A percentile compares a stretch with the other conserved stretches of the same genome.
Evolutionary conservation across 2,888 invertebrate species (phyloP).

Genomic region (Monochamus alternatus): DNA sequence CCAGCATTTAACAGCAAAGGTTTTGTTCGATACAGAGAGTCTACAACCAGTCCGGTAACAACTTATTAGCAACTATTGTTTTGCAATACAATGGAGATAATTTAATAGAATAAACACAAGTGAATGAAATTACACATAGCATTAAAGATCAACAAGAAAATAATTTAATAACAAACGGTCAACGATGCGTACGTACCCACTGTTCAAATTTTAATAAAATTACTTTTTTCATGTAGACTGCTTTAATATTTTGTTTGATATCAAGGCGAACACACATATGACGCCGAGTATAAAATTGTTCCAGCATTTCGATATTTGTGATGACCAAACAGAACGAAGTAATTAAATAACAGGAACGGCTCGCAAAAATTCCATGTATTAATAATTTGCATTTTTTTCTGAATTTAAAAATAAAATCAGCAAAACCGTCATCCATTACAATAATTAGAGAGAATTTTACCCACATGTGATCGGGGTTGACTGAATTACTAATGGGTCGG

Average conservation of each 20-base stretch:
- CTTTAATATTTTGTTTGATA: constrained; percentile 53
- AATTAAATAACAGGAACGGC: constrained; percentile 56
- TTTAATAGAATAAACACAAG: constrained; percentile 2
- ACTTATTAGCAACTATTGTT: background rate
- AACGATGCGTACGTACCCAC: constrained; percentile 32
- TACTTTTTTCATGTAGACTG: constrained; percentile 35
- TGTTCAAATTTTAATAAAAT: constrained; percentile 41
- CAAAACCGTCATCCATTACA: constrained; percentile 68
- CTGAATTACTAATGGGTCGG: constrained; percentile 66
- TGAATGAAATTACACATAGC: constrained; percentile 20
- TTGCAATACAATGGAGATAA: background rate
- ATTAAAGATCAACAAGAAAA: constrained; percentile 36
- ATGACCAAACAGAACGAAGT: constrained; percentile 55
- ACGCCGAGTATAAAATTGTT: constrained; percentile 53
- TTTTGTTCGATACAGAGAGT: no score
- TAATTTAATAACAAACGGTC: constrained; percentile 34
- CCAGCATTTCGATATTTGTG: constrained; percentile 54
- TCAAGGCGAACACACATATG: constrained; percentile 43
- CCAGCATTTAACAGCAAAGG: no score
- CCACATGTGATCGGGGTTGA: constrained; percentile 67
- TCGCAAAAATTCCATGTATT: constrained; percentile 60
- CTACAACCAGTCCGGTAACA: no score
- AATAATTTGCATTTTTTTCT: constrained; percentile 65
- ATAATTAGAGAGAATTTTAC: constrained; percentile 67
- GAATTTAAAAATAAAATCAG: constrained; percentile 66